These are phyloP conservation scores for Eledone cirrhosa DNA, from an alignment of 2,888 invertebrate species.

Conservation along the genomic window DNA sequence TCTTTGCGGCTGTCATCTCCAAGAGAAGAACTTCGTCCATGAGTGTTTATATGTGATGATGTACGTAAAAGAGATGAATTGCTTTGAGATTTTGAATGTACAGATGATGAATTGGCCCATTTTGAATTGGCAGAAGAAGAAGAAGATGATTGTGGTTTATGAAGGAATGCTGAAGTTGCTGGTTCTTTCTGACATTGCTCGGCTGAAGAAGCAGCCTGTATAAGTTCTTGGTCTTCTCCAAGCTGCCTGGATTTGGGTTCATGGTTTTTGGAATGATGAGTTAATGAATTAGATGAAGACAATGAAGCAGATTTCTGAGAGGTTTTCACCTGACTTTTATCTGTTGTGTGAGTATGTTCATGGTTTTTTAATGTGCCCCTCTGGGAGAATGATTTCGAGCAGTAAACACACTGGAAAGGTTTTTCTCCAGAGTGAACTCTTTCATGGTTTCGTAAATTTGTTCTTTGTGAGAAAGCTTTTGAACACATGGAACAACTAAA, in stretches of 20 bases:
- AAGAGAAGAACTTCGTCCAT: neutral
- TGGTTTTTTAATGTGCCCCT: slow-evolving; percentile 11
- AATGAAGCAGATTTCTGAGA: neutral
- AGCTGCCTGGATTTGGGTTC: neutral
- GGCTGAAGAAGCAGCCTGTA: slow-evolving; percentile 4
- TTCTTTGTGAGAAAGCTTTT: slow-evolving; percentile 23
- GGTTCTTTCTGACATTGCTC: neutral
- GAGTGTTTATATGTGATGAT: neutral
- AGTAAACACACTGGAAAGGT: slow-evolving; percentile 5
- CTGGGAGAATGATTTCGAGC: slow-evolving; percentile 8
- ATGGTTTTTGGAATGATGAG: neutral
- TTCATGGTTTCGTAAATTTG: slow-evolving; percentile 7
- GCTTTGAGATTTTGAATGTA: neutral
- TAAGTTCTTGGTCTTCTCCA: neutral
- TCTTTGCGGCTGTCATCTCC: neutral
- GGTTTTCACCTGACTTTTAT: neutral
- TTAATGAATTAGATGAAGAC: neutral
- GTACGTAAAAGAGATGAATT: neutral
- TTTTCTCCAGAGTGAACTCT: slow-evolving; percentile 18
- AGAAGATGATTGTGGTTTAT: neutral
- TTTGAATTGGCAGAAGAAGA: neutral
- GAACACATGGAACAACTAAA: slow-evolving; percentile 3
- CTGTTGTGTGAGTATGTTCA: slow-evolving; percentile 14
- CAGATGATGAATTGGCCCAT: neutral
- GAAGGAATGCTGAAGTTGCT: neutral